Evolutionary conservation across 2,113 vertebrate genomes (phyloP), one percentile per base, ranked within the genome.

Genomic region (Probosciger aterrimus): DNA sequence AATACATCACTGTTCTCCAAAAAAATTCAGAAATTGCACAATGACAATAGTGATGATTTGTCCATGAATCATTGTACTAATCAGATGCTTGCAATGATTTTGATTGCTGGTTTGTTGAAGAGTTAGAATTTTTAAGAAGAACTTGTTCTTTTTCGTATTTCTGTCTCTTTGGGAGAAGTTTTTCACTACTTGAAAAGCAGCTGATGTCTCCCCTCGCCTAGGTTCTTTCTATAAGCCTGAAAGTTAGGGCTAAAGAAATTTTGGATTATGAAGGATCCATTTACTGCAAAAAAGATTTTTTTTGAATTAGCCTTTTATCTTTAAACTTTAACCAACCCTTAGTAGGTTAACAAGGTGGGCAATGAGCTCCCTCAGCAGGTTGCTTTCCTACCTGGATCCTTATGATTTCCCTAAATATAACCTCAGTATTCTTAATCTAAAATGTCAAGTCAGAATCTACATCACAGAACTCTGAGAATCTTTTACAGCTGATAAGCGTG

Each of bases 271-370:
- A 85, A 27, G 43, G 67, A 28, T 41, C 20, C 31, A 7, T 70
- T 91, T 71, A 28, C 25, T 92, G 18, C 52, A 78, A 75, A 47
- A 78, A 76, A 68, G 18, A 20, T 74, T 85, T 89, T 87, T 88
- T 91, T 63, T 64, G 31, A n/a, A 47, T 69, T 46, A 88, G 24
- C 8, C 14, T 30, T 64, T 81, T 70, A 24, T 70, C 18, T 74
- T 70, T 74, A 86, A 11, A 24, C 8, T 84, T 84, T 62, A 75
- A 55, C 50, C 5, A 75, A 3, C 6, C 13, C 23, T 82, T 25
- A 59, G 17, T n/a, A 46, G 4, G 9, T 83, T 55, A 63, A 57
- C 67, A 91, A 24, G 28, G 27, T 49, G 64, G 76, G 49, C 60
- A 81, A 68, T 4, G 35, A 93, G 30, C 25, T 93, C 55, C 27